These are phyloP conservation scores for Cyanoderma ruficeps DNA, from an alignment of 2,113 vertebrate species.

Conservation along the genomic window DNA sequence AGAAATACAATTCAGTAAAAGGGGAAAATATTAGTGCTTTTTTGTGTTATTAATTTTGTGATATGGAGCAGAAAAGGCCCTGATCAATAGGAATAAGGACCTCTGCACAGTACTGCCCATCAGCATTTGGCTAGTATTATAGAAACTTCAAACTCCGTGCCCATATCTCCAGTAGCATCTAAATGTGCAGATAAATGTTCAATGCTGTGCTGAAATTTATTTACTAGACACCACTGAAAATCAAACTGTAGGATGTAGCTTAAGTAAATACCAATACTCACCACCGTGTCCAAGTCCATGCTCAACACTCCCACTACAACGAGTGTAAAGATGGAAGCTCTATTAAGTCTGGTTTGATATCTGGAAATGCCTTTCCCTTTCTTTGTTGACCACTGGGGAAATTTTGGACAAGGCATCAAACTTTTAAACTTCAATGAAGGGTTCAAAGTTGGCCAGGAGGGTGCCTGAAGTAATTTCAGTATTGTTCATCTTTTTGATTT, in stretches of 20 bases:
- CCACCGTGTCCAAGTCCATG: not conserved
- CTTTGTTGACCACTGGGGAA: not conserved
- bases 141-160: not conserved
- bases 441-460: not conserved
- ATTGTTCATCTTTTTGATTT: not conserved
- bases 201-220: not conserved
- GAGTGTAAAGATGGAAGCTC: not conserved
- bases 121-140: not conserved
- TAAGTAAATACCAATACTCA: not conserved
- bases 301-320: accelerated
- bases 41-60: not conserved
- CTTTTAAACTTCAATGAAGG: not conserved
- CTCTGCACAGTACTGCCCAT: not conserved
- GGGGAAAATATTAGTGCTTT: not conserved
- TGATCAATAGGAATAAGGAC: not conserved
- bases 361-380: not conserved
- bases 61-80: not conserved
- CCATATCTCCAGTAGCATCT: not conserved
- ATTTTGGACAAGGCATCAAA: not conserved
- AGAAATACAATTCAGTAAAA: not conserved
- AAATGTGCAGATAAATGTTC: not conserved
- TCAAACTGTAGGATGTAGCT: not conserved
- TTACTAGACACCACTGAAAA: not conserved
- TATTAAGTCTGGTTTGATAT: not conserved
- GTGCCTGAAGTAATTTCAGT: not conserved